Evolutionary conservation across 2,113 vertebrate genomes (phyloP).

Genomic region (Ciconia boyciana): DNA sequence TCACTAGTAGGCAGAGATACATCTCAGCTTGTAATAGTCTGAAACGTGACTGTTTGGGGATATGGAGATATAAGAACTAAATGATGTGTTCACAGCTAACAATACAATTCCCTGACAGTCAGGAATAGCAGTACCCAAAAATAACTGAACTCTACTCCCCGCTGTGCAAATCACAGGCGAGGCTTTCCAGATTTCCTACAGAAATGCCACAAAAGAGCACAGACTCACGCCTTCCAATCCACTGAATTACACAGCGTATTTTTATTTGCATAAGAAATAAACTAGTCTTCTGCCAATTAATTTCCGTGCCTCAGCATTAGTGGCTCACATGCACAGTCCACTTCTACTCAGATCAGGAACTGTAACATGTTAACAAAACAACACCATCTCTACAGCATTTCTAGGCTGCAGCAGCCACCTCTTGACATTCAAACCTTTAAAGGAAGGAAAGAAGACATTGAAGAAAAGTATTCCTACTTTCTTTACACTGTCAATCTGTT

Average conservation of each 20-base stretch:
- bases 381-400: not conserved
- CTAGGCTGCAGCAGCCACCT: not conserved
- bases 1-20: not conserved
- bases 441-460: not conserved
- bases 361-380: not conserved
- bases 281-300: not conserved
- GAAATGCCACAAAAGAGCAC: slow-evolving; percentile 3
- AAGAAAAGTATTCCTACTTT: not conserved
- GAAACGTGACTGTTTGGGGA: not conserved
- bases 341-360: not conserved
- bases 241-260: not conserved
- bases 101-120: not conserved
- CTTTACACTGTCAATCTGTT: not conserved
- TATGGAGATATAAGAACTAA: not conserved
- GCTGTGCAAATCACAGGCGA: not conserved
- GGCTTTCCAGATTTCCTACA: slow-evolving; percentile 26
- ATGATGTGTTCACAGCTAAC: not conserved
- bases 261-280: not conserved
- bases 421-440: not conserved
- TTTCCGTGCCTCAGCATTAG: not conserved
- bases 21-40: not conserved
- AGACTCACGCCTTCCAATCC: not conserved
- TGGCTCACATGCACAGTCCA: not conserved
- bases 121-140: slow-evolving; percentile 36
- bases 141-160: slow-evolving; percentile 16